Percentiles rank a stretch among this genome's conserved stretches.
Conservation (phyloP, 2,888 invertebrate genomes). For the Trichopria drosophilae region DNA sequence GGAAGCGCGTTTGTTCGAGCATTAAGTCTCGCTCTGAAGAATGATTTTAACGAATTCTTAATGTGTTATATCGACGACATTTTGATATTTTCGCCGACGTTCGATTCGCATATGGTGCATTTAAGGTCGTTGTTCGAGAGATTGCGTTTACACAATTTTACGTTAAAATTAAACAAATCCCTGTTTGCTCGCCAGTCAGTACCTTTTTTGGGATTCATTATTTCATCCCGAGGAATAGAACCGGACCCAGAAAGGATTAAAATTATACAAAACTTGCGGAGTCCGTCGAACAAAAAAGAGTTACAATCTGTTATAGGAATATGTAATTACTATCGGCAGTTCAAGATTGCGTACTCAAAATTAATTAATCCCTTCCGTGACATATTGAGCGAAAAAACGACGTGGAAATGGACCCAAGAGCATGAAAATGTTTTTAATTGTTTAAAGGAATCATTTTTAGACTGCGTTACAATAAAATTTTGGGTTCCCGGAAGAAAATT, state of each 20-base stretch:
- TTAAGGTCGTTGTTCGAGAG: slow-evolving; percentile 30
- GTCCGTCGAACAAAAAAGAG: slow-evolving; percentile 35
- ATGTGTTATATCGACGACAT: slow-evolving; percentile 44
- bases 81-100: slow-evolving; percentile 35
- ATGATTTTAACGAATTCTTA: slow-evolving; percentile 36
- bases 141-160: slow-evolving; percentile 33
- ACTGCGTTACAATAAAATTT: slow-evolving; percentile 5
- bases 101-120: slow-evolving; percentile 33
- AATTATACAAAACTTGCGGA: slow-evolving; percentile 34
- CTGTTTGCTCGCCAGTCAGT: slow-evolving; percentile 24
- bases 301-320: slow-evolving; percentile 30
- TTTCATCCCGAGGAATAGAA: not conserved
- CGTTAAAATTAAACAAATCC: slow-evolving; percentile 38
- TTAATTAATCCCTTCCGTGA: slow-evolving; percentile 7
- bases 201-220: slow-evolving; percentile 11
- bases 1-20: not conserved
- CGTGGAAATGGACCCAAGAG: slow-evolving; percentile 6
- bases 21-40: slow-evolving; percentile 36
- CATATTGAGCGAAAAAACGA: not conserved
- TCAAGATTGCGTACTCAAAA: too few species aligned
- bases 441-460: slow-evolving; percentile 3
- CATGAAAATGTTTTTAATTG: slow-evolving; percentile 4
- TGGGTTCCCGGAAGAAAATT: slow-evolving; percentile 9
- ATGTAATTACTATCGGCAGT: too few species aligned
- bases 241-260: slow-evolving; percentile 26